Evolutionary conservation across 2,888 invertebrate species (phyloP), one percentile per base, ranked within the genome.

Genomic region (Trichogramma evanescens): DNA sequence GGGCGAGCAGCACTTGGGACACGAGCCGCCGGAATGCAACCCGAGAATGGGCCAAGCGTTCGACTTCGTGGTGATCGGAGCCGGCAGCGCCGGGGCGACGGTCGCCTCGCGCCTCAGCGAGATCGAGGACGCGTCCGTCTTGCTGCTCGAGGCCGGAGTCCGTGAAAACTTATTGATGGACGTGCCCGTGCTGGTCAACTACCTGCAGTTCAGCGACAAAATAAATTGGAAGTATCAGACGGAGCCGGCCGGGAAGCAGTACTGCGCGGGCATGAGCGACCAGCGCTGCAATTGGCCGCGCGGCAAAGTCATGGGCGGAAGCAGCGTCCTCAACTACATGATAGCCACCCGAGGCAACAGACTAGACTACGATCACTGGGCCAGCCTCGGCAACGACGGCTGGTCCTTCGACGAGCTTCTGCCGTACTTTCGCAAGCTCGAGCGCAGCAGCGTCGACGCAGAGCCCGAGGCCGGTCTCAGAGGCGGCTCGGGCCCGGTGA

Each of bases 211-310:
- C 67, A 83, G 84, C 5, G 50, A 63, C 4, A 80, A 84, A 50
- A 84, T 88, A 53, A 91, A 91, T 72, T 92, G 93, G 93, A 85
- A 82, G 65, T 93, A 91, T 75, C 85, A 86, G 72, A 91, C 92
- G 0, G 86, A 88, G 73, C 87, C 91, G 0, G 90, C 89, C 9
- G 81, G 83, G 49, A 83, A 80, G 13, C 13, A 13, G 57, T 87
- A 86, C 66, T 91, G 91, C 70, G 80, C 87, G 38, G 91, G 71
- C 3, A 74, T 73, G 72, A 67, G 61, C 3, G 68, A 72, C 9
- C 69, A 69, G 0, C 69, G 67, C 49, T 80, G 79, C 65, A 72
- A 69, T 0, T 75, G 74, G 68, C 77, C 82, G 0, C 68, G 80
- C 48, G 93, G 92, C 3, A 91, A 89, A 75, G 89, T 89, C 0